Conservation (phyloP, 2,113 vertebrate species). For the Myotis davidii region DNA sequence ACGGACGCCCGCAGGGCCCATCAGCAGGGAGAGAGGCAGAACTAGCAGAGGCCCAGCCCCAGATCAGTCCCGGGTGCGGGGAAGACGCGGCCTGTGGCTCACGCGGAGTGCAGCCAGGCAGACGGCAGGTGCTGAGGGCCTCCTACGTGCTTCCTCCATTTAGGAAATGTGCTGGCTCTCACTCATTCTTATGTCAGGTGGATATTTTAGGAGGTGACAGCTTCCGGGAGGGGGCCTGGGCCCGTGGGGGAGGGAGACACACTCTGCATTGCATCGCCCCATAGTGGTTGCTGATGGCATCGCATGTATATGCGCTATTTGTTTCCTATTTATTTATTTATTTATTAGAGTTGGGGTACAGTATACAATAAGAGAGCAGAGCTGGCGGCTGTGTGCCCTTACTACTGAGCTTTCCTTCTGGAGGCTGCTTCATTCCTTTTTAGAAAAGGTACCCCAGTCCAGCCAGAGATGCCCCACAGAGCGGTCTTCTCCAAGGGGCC, state of each 20-base stretch:
- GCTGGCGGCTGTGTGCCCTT: not conserved
- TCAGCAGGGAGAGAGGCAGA: not conserved
- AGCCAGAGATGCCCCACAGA: not conserved
- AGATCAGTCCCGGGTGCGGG: not conserved
- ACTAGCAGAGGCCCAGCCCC: too few relatives aligned
- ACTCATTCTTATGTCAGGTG: not conserved
- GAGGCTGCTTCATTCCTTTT: not conserved
- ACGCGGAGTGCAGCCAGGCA: not conserved
- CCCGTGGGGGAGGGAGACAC: not conserved
- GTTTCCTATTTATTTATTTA: not conserved
- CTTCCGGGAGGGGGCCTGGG: too few relatives aligned
- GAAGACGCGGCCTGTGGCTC: not conserved
- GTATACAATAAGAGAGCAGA: slow-evolving; percentile 9
- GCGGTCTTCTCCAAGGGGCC: not conserved
- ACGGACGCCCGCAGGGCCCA: not conserved
- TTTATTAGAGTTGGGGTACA: too few relatives aligned
- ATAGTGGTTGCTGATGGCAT: not conserved
- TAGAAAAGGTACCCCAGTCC: not conserved
- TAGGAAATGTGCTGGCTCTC: not conserved
- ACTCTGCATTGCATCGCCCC: not conserved
- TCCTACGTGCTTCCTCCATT: not conserved
- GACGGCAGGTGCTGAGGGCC: not conserved
- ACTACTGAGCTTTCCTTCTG: slow-evolving; percentile 41
- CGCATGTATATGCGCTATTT: not conserved
- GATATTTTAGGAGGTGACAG: not conserved